These are phyloP conservation scores for Anarsia innoxiella DNA, from an alignment of 2,888 invertebrate species.

Conservation along the genomic window DNA sequence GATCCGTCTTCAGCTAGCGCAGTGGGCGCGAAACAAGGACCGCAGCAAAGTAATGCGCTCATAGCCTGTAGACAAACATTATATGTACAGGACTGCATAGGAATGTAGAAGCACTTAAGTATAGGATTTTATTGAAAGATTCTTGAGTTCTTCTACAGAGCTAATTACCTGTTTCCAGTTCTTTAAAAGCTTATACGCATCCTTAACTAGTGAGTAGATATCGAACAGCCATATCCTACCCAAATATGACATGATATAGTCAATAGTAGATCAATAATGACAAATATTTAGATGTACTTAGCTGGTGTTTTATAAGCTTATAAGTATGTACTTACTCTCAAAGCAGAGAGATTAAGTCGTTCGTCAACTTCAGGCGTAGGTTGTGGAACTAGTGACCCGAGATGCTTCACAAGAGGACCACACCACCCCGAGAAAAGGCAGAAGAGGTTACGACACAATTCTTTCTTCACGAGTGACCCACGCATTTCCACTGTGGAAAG, in stretches of 20 bases:
- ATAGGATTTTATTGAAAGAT: too few relatives aligned
- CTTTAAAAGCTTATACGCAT: too few relatives aligned
- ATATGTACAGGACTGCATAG: too few relatives aligned
- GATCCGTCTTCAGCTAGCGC: constrained; percentile 93
- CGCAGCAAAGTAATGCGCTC: constrained; percentile 96
- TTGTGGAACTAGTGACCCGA: constrained; percentile 68
- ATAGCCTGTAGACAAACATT: constrained; percentile 82
- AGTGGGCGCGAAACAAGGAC: constrained; percentile 92
- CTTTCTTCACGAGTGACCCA: constrained; percentile 88
- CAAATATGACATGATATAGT: too few relatives aligned
- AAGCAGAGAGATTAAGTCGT: constrained; percentile 77
- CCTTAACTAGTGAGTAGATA: too few relatives aligned
- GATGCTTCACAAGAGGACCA: constrained; percentile 86
- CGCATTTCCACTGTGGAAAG: constrained; percentile 95
- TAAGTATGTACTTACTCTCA: constrained; percentile 72
- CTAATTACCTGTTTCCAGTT: too few relatives aligned
- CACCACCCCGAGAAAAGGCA: constrained; percentile 96
- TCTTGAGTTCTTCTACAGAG: too few relatives aligned
- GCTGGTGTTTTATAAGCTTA: too few relatives aligned
- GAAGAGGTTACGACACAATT: constrained; percentile 90
- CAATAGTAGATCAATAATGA: too few relatives aligned
- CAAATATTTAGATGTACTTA: too few relatives aligned
- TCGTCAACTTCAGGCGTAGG: constrained; percentile 63
- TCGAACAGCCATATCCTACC: too few relatives aligned
- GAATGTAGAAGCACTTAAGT: too few relatives aligned